A percentile compares a stretch with the other conserved stretches of the same genome.
These are phyloP conservation scores for Bujurquina vittata DNA, from an alignment of 2,113 vertebrate genomes.

Conservation along the genomic window DNA sequence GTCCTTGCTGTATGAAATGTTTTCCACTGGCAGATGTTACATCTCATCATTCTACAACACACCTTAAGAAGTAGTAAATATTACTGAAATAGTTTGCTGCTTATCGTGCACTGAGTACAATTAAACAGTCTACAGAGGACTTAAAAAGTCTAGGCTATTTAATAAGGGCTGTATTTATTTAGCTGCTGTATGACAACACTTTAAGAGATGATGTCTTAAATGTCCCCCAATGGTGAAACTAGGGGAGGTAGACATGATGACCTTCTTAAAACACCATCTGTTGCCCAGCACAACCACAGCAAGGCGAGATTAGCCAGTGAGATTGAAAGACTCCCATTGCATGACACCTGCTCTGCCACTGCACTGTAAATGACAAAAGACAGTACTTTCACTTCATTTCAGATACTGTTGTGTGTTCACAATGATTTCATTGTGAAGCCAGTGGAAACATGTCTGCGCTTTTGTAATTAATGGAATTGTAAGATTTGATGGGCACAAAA, in stretches of 20 bases:
- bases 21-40: too few species aligned
- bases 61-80: too few species aligned
- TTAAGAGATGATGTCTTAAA: slow-evolving; percentile 47
- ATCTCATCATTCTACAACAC: too few species aligned
- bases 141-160: neutral
- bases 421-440: slow-evolving; percentile 18
- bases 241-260: slow-evolving; percentile 49
- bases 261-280: slow-evolving; percentile 70
- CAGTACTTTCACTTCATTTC: slow-evolving; percentile 22
- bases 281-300: slow-evolving; percentile 52
- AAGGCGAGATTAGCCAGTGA: slow-evolving; percentile 48
- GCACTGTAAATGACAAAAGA: slow-evolving; percentile 17
- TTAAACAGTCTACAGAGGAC: neutral
- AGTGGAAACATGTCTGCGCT: neutral
- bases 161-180: slow-evolving; percentile 13
- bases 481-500: slow-evolving; percentile 17
- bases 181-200: slow-evolving; percentile 3
- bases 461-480: slow-evolving; percentile 42
- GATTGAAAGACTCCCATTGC: slow-evolving; percentile 47
- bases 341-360: slow-evolving; percentile 18
- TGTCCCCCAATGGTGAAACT: slow-evolving; percentile 37
- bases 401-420: slow-evolving; percentile 8
- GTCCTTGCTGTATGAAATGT: too few species aligned
- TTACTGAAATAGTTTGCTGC: too few species aligned
- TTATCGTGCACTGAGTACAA: neutral